These are phyloP conservation scores for Zootermopsis nevadensis DNA, from an alignment of 2,888 invertebrate genomes.

Conservation along the genomic window DNA sequence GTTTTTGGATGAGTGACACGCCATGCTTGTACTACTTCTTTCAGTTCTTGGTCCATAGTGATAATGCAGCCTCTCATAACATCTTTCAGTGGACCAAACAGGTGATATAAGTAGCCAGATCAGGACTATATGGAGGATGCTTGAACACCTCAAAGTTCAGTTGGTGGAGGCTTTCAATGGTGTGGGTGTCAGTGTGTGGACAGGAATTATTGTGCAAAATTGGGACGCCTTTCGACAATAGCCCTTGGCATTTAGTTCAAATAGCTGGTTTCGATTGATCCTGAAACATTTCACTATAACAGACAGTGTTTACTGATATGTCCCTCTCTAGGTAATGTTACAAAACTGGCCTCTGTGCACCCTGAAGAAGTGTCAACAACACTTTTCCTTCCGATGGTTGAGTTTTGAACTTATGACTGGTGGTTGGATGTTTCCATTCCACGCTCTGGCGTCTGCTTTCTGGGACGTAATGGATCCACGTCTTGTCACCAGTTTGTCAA, in stretches of 20 bases:
- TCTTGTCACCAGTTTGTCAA: constrained; percentile 6
- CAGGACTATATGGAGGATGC: constrained; percentile 1
- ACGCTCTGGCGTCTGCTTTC: constrained; percentile 30
- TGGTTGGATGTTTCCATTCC: neutral
- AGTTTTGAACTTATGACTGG: constrained; percentile 12
- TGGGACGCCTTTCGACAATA: no score
- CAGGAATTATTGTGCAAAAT: neutral
- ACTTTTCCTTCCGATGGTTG: neutral
- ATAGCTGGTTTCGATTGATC: neutral
- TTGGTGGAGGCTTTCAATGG: neutral
- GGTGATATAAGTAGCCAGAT: neutral
- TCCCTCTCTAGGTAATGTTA: neutral
- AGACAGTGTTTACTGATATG: neutral
- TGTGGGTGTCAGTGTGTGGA: neutral
- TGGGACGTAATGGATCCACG: constrained; percentile 7
- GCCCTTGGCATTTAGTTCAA: neutral
- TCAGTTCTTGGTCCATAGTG: neutral
- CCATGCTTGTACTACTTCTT: neutral
- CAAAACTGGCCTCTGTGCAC: neutral
- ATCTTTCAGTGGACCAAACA: neutral
- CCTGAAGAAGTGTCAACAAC: neutral
- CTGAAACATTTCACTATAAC: neutral
- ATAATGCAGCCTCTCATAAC: neutral
- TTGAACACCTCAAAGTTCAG: constrained; percentile 1
- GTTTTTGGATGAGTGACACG: neutral